These are phyloP conservation scores for Naso thynnoides DNA, from an alignment of 2,797 vertebrate genomes.

Conservation along the genomic window DNA sequence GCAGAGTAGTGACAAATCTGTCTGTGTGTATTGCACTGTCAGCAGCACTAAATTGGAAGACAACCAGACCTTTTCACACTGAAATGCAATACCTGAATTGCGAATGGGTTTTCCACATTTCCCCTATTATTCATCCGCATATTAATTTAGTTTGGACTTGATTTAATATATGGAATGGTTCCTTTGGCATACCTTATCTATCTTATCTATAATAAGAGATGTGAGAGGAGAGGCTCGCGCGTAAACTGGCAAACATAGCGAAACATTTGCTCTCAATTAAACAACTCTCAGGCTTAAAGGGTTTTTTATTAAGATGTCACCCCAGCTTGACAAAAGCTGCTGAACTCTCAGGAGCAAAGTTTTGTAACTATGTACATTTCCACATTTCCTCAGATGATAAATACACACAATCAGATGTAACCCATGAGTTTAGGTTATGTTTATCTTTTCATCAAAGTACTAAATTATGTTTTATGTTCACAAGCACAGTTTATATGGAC, in stretches of 20 bases:
- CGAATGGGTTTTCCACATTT: constrained; percentile 48
- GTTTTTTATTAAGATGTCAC: constrained; percentile 12
- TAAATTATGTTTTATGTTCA: not conserved
- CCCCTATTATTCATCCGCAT: constrained; percentile 49
- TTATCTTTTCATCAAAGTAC: not conserved
- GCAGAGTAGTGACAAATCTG: constrained; percentile 32
- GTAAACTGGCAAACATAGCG: too few species aligned
- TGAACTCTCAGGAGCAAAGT: constrained; percentile 15
- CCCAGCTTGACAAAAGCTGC: not conserved
- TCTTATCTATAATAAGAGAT: too few species aligned
- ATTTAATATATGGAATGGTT: constrained; percentile 47
- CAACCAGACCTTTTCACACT: constrained; percentile 38
- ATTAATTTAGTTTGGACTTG: constrained; percentile 47
- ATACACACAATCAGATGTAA: not conserved
- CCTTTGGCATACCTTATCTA: constrained; percentile 27
- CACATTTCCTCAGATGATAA: constrained; percentile 5
- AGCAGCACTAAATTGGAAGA: constrained; percentile 52
- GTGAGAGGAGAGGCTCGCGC: too few species aligned
- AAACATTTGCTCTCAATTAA: too few species aligned
- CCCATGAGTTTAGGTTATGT: not conserved
- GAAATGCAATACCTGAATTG: constrained; percentile 57
- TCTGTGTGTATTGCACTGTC: constrained; percentile 42
- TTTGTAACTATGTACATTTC: too few species aligned
- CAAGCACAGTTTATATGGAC: not conserved
- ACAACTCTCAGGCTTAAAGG: too few species aligned